These are phyloP conservation scores for Ptilorrhoa leucosticta DNA, from an alignment of 2,113 vertebrate species.

Conservation along the genomic window DNA sequence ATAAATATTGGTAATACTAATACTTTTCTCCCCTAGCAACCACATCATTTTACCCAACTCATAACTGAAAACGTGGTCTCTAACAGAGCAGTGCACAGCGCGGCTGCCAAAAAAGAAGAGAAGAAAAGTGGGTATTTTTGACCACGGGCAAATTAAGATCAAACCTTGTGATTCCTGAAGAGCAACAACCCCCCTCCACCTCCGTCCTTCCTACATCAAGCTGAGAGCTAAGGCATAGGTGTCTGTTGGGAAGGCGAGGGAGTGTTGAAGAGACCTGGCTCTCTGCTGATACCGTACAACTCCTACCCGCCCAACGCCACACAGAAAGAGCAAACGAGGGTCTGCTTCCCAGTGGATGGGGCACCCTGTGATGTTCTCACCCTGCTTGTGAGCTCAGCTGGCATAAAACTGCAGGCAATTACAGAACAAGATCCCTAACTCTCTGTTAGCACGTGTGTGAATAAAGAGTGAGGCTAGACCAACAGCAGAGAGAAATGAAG, in stretches of 20 bases:
- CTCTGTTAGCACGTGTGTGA: background rate
- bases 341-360: background rate
- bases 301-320: background rate
- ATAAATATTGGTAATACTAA: constrained; percentile 16
- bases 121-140: background rate
- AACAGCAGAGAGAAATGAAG: background rate
- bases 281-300: background rate
- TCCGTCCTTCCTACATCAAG: background rate
- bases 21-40: constrained; percentile 19
- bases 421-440: background rate
- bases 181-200: background rate
- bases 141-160: background rate
- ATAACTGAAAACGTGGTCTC: background rate
- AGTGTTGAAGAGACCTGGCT: background rate
- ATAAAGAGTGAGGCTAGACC: background rate
- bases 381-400: background rate
- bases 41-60: background rate
- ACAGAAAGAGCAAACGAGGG: background rate
- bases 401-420: background rate
- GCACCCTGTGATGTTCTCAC: background rate
- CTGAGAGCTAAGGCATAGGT: background rate
- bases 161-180: background rate
- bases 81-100: background rate
- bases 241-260: background rate
- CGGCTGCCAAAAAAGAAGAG: rapidly evolving